Evolutionary conservation across 1,140 invertebrate genomes (phyloP).

Genomic region (Bradynema listronoti): DNA sequence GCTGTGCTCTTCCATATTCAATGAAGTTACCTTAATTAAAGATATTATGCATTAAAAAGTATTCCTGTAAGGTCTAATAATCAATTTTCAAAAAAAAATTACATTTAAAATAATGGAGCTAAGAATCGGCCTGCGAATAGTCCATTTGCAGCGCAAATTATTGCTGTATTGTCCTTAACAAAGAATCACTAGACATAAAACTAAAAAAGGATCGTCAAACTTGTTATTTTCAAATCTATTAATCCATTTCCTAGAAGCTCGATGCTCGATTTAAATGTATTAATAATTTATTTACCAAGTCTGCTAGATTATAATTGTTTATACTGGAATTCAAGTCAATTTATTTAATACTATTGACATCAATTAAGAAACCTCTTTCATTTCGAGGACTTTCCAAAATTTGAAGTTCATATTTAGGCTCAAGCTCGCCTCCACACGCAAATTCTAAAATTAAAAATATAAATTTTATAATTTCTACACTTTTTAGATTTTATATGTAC

Average conservation of each 20-base stretch:
- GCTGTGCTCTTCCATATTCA: conserved; percentile 45
- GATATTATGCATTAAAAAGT: background rate
- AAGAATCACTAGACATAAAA: conserved; percentile 4
- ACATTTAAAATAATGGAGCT: conserved; percentile 36
- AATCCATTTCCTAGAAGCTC: no score
- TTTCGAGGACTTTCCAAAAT: conserved; percentile 20
- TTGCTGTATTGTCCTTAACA: conserved; percentile 31
- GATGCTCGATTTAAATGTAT: no score
- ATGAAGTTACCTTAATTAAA: conserved; percentile 20
- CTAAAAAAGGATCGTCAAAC: conserved; percentile 6
- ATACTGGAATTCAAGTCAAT: no score
- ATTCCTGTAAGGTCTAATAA: background rate
- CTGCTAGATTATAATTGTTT: no score
- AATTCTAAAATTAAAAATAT: conserved; percentile 24
- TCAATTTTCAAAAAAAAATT: conserved; percentile 18
- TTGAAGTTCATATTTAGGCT: conserved; percentile 34
- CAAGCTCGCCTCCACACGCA: conserved; percentile 42
- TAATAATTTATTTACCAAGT: no score
- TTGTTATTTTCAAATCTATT: no score
- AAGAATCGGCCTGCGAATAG: conserved; percentile 35
- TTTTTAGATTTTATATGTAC: no score
- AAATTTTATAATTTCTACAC: no score
- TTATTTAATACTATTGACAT: no score
- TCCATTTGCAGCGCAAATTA: conserved; percentile 47
- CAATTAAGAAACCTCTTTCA: no score